These are phyloP conservation scores for Proteles cristata DNA, from an alignment of 2,113 vertebrate genomes.

Conservation along the genomic window DNA sequence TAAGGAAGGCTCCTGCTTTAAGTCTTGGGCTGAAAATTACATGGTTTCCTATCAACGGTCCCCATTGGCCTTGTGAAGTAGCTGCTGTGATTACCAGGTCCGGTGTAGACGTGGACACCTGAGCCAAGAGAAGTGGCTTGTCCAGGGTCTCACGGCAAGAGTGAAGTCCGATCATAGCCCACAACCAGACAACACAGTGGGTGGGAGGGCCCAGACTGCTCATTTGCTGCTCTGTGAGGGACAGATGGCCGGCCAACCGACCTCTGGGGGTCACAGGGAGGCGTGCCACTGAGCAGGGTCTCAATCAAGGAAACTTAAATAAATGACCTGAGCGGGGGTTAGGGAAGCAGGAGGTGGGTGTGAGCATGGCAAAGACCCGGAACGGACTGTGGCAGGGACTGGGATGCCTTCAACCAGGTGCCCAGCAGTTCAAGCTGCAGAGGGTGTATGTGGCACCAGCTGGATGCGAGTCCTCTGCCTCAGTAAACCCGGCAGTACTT, in stretches of 20 bases:
- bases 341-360: background rate
- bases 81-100: too few species aligned
- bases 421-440: background rate
- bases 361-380: background rate
- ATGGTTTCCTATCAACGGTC: background rate
- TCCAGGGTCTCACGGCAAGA: background rate
- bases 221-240: accelerated
- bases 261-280: too few species aligned
- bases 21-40: background rate
- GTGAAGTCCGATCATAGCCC: background rate
- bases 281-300: background rate
- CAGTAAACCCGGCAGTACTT: too few species aligned
- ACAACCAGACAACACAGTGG: background rate
- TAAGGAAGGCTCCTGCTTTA: background rate
- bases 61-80: background rate
- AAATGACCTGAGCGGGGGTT: background rate
- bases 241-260: too few species aligned
- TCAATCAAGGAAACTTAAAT: too few species aligned
- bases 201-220: too few species aligned
- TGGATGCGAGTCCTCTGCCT: background rate
- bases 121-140: background rate
- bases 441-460: background rate
- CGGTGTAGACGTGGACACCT: background rate
- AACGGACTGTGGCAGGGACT: too few species aligned
- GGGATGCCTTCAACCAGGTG: background rate